Evolutionary conservation across 1,140 invertebrate genomes (phyloP).

Genomic region (Microplitis demolitor): DNA sequence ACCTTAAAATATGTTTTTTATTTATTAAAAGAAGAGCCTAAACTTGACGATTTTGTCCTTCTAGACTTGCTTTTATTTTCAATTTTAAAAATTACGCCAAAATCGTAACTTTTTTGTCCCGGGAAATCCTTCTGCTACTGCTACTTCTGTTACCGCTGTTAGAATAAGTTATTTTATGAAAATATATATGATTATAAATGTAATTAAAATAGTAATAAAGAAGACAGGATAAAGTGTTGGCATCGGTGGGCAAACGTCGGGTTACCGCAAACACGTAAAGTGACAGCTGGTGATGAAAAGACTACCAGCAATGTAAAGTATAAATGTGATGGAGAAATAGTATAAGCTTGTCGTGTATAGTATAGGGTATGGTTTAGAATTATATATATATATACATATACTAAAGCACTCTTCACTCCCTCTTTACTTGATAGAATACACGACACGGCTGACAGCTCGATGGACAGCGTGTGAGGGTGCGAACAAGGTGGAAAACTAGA

Average conservation of each 20-base stretch:
- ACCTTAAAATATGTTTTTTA: no score
- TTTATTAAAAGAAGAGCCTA: no score
- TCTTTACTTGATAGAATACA: background rate
- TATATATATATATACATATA: background rate
- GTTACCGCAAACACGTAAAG: background rate
- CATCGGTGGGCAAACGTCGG: background rate
- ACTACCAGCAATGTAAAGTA: background rate
- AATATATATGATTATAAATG: background rate
- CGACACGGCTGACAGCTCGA: conserved; percentile 9
- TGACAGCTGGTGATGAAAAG: background rate
- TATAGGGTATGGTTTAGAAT: no score
- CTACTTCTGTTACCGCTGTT: no score
- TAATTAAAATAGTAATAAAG: background rate
- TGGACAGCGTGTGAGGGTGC: conserved; percentile 48
- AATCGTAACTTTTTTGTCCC: no score
- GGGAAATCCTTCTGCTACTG: no score
- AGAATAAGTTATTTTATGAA: no score
- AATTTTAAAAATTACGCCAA: no score
- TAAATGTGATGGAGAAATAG: background rate
- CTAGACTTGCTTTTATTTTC: no score
- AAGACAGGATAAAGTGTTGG: background rate
- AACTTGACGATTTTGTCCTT: no score
- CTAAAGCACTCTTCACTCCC: background rate
- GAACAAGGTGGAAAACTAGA: conserved; percentile 45
- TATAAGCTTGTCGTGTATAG: background rate